Conservation (phyloP, 2,888 invertebrate genomes). For the Hypena proboscidalis region DNA sequence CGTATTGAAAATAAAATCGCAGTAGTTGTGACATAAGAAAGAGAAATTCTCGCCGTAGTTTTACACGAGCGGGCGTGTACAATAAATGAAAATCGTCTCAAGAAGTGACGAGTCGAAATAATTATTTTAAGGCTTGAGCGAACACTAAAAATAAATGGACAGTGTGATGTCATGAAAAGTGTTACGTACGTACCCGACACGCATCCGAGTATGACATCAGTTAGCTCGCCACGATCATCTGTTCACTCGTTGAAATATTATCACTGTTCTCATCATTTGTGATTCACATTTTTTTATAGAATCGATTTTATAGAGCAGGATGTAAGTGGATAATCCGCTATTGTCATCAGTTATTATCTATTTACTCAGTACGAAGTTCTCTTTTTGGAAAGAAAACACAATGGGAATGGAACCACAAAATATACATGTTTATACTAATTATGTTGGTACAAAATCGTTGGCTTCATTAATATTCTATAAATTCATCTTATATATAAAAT, state of each 20-base stretch:
- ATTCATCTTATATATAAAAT: too few relatives aligned
- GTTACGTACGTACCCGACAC: conserved; percentile 73
- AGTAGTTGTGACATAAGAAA: conserved; percentile 23
- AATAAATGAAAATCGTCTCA: conserved; percentile 53
- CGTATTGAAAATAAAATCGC: conserved; percentile 12
- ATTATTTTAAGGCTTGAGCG: conserved; percentile 77
- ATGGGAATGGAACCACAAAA: conserved; percentile 18
- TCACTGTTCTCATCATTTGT: conserved; percentile 59
- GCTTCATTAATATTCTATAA: too few relatives aligned
- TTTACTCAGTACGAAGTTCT: conserved; percentile 21
- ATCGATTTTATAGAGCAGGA: conserved; percentile 33
- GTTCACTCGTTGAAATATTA: conserved; percentile 66
- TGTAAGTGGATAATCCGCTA: conserved; percentile 29
- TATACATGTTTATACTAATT: conserved; percentile 12
- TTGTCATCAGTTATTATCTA: conserved; percentile 28
- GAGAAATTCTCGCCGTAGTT: conserved; percentile 21
- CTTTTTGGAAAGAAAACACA: conserved; percentile 32
- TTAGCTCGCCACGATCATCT: conserved; percentile 64
- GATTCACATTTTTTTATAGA: conserved; percentile 49
- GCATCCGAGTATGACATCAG: conserved; percentile 79
- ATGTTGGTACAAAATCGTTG: conserved; percentile 10
- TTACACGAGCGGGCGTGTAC: conserved; percentile 50
- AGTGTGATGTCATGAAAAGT: conserved; percentile 80
- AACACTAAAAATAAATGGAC: conserved; percentile 74
- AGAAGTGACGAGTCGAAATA: conserved; percentile 65